Evolutionary conservation across 1,140 invertebrate species (phyloP), one percentile per base, ranked within the genome.

Genomic region (Acromyrmex echinatior): DNA sequence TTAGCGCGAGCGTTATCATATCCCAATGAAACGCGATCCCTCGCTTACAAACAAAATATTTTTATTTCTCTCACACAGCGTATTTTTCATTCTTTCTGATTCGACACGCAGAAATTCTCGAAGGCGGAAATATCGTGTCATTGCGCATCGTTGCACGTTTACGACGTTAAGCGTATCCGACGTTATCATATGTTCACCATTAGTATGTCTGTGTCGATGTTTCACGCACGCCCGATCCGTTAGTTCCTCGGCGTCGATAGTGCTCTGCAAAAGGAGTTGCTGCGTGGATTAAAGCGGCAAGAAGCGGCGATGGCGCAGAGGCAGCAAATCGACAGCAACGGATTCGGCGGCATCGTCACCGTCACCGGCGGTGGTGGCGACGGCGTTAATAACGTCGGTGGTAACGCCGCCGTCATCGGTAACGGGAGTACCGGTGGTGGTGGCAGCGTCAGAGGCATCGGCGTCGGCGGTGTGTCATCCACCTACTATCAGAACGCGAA

Each of bases 261-360:
- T 71, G 94, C 89, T 82, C 94, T 96, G 88, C 96, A 96, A 94
- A 96, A 96, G 95, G 96, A 97, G 92, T 95, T 96, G 90, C 94
- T 96, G 85, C 95, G 95, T 85, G 96, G 96, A 79, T 92, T 96
- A 89, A 96, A 96, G 92, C 95, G 96, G 82, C 96, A 96, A 70
- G 93, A 94, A 79, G 21, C 88, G 58, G 28, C 35, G 35, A n/a
- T 49, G 79, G 56, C 16, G 80, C 80, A 74, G 56, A 62, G 66
- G 21, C 87, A 79, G 53, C 91, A 86, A n/a, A 35, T 71, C 58
- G 49, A 66, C 68, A 21, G 78, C 68, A 21, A 71, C 39, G 49
- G 78, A 1, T 10, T n/a, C 58, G 71, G 73, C 49, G 81, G 35
- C 21, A 63, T 63, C 21, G 58, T 49, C 39, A 78, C 76, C 60